Conservation (phyloP, 2,113 vertebrate genomes). For the Arvicanthis niloticus region DNA sequence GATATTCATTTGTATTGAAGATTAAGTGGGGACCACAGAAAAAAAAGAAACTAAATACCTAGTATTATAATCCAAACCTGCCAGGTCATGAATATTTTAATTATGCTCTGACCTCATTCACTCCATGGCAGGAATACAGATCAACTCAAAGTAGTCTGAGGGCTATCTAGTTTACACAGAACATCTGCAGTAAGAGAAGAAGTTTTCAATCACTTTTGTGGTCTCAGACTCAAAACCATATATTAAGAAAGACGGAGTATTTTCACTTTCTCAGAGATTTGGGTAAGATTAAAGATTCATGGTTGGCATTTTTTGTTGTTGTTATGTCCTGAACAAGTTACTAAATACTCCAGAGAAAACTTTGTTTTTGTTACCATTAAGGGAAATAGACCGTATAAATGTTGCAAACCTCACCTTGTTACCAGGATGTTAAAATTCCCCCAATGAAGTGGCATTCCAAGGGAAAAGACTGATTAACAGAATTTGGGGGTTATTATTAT, state of each 20-base stretch:
- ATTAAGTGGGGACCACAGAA: not conserved
- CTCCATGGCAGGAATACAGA: not conserved
- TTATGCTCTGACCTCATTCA: not conserved
- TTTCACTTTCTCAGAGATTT: constrained; percentile 14
- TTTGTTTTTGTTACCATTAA: not conserved
- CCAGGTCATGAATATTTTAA: not conserved
- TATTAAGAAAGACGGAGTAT: not conserved
- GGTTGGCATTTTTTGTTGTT: not conserved
- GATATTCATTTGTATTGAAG: not conserved
- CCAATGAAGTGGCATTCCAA: not conserved
- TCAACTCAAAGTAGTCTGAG: not conserved
- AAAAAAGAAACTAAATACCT: not conserved
- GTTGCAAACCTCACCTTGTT: constrained; percentile 20
- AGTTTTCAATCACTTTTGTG: not conserved
- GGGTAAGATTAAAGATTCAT: not conserved
- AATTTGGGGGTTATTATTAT: constrained; percentile 16
- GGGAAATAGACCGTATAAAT: not conserved
- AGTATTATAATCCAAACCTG: constrained; percentile 7
- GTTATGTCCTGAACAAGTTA: constrained; percentile 28
- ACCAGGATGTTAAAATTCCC: constrained; percentile 39
- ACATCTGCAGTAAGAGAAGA: not conserved
- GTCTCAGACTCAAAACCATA: not conserved
- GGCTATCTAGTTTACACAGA: not conserved
- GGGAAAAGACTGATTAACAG: constrained; percentile 38
- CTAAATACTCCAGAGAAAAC: constrained; percentile 27